Base-by-base conservation (phyloP, 1,140 invertebrate species). In the Lithobius niger region DNA sequence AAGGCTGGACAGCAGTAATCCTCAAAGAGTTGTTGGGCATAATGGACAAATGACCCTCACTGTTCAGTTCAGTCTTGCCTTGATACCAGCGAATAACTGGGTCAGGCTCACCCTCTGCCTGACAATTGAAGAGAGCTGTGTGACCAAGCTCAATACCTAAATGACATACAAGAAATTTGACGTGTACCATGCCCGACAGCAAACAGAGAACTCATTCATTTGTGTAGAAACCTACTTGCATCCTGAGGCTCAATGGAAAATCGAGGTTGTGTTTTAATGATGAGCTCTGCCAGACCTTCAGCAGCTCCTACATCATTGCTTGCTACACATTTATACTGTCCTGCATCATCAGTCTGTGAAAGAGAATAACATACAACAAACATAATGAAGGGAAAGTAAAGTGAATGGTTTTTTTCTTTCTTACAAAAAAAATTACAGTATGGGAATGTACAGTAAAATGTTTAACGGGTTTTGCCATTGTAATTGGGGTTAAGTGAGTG, bases 21-120 rank as follows among this genome's bases (percentile, higher is more conserved):
- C 69, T 67, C 21, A 73, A 58, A 3, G 70, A 67, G 60, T 70
- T 68, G 58, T 73, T 73, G 1, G 67, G 64, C n/a, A 73, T 57
- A n/a, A 71, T 63, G 15, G 62, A 57, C 2, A 71, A 27, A 4
- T 68, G 55, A 10, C 65, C 68, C 0, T 60, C 59, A 13, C 61
- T 57, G 1, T 70, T 48, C 15, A 60, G 56, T 10, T 53, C 52
- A 16, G 36, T 6, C 45, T 58, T 62, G 22, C 65, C 66, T 49
- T 66, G 65, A 57, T 59, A 62, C 72, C 72, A 74, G 24, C 48
- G 56, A 51, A 73, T 65, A 6, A 57, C 54, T 27, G 71, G 70
- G 27, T 58, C 52, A 0, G 72, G 72, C 49, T 70, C 64, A 4
- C 71, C 71, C 24, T 62, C 57, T 16, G 67, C 70, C 4, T 65